These are phyloP conservation scores for Aspidoscelis tigris DNA, from an alignment of 2,113 vertebrate species.

Conservation along the genomic window DNA sequence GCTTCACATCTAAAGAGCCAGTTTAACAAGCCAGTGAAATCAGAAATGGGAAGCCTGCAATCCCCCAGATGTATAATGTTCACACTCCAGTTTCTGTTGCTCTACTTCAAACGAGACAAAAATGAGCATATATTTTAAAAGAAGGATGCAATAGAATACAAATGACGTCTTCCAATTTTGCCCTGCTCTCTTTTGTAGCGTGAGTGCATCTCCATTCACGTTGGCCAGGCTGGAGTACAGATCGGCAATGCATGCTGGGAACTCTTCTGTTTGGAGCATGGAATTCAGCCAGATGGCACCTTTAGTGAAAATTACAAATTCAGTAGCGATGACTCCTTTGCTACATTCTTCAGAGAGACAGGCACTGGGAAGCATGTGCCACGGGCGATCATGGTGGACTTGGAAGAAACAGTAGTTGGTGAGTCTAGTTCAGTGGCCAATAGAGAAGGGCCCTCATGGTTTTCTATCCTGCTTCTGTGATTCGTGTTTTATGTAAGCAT, in stretches of 20 bases:
- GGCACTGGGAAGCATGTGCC: constrained; percentile 72
- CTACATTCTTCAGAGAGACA: constrained; percentile 77
- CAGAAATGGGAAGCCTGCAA: too few relatives aligned
- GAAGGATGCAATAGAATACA: background rate
- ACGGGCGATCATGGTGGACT: constrained; percentile 75
- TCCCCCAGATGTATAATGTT: too few relatives aligned
- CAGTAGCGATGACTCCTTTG: constrained; percentile 70
- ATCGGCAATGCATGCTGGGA: constrained; percentile 80
- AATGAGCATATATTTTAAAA: background rate
- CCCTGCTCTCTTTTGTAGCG: constrained; percentile 50
- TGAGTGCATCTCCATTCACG: constrained; percentile 78
- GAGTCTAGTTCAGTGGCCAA: constrained; percentile 37
- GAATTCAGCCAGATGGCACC: constrained; percentile 76
- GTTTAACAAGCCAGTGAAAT: too few relatives aligned
- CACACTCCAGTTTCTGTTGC: too few relatives aligned
- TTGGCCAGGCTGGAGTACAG: constrained; percentile 80
- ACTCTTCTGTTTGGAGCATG: constrained; percentile 78
- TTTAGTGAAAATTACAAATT: constrained; percentile 45
- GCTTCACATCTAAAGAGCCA: too few relatives aligned
- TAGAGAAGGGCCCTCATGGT: background rate
- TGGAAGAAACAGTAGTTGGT: constrained; percentile 78
- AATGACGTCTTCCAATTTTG: background rate
- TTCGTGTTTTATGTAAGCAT: background rate
- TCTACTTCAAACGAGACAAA: background rate
- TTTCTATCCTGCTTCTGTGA: background rate